Conservation (phyloP, 2,888 invertebrate species). For the Seira musarum region DNA sequence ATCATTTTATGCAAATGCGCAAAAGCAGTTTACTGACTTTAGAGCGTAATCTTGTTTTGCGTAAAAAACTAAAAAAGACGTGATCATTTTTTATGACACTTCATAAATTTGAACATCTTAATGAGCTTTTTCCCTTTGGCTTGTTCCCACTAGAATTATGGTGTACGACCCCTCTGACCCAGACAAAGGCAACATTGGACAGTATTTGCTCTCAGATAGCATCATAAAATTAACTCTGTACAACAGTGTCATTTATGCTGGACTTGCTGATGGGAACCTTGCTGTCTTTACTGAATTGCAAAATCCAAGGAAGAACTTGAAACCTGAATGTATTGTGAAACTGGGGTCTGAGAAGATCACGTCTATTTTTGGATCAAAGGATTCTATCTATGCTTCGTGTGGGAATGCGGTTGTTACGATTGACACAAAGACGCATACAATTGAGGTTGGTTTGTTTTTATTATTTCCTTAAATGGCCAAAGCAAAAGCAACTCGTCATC, state of each 20-base stretch:
- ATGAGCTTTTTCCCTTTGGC: background rate
- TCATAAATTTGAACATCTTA: slow-evolving; percentile 18
- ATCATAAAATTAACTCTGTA: slow-evolving; percentile 66
- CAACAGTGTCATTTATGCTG: slow-evolving; percentile 65
- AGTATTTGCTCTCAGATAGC: slow-evolving; percentile 63
- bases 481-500: background rate
- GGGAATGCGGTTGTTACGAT: slow-evolving; percentile 72
- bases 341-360: slow-evolving; percentile 63
- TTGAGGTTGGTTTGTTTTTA: slow-evolving; percentile 68
- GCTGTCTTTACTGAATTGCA: slow-evolving; percentile 65
- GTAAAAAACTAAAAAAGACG: background rate
- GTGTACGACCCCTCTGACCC: slow-evolving; percentile 89
- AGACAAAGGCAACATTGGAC: slow-evolving; percentile 75
- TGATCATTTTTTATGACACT: slow-evolving; percentile 18
- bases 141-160: slow-evolving; percentile 77
- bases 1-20: background rate
- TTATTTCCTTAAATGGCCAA: slow-evolving; percentile 39
- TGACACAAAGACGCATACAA: slow-evolving; percentile 70
- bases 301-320: slow-evolving; percentile 53
- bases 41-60: background rate
- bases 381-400: slow-evolving; percentile 73
- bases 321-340: slow-evolving; percentile 63
- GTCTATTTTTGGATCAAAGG: slow-evolving; percentile 67
- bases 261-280: slow-evolving; percentile 67
- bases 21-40: background rate